phyloP scores from a whole-genome alignment of 2,888 invertebrate species.

The Siphlonurus alternatus region DNA sequence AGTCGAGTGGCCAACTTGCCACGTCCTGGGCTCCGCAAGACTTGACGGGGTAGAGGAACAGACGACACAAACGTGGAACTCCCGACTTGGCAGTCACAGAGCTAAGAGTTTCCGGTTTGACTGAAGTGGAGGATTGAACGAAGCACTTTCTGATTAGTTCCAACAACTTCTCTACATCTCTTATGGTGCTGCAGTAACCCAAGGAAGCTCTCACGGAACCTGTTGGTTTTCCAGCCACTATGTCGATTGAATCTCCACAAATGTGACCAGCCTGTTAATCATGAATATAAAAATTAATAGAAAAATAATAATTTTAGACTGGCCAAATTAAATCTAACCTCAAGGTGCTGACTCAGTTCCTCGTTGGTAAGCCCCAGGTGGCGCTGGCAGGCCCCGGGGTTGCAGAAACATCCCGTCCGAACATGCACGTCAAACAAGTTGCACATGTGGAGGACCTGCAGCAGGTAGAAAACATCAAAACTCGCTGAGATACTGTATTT shows the following conservation, averaged over 20 bases:
- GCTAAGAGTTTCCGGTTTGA: neutral
- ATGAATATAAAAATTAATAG: constrained; percentile 8
- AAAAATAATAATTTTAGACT: constrained; percentile 9
- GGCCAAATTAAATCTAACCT: constrained; percentile 26
- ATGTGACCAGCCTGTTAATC: constrained; percentile 56
- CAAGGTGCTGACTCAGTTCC: constrained; percentile 58
- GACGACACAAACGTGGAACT: constrained; percentile 23
- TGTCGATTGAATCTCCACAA: constrained; percentile 77
- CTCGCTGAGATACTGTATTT: neutral
- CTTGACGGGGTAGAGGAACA: constrained; percentile 76
- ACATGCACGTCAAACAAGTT: constrained; percentile 70
- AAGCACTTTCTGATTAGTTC: constrained; percentile 63
- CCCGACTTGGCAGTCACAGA: neutral
- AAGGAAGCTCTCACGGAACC: constrained; percentile 86
- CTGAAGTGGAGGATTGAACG: constrained; percentile 34
- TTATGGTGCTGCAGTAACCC: constrained; percentile 68
- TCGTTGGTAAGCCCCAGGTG: constrained; percentile 50
- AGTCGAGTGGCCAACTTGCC: constrained; percentile 50
- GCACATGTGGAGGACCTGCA: constrained; percentile 73
- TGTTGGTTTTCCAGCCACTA: constrained; percentile 73
- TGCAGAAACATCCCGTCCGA: constrained; percentile 92
- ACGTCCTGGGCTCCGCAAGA: constrained; percentile 72
- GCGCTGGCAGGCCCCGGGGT: constrained; percentile 83
- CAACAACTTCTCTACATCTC: constrained; percentile 54
- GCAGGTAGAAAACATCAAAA: constrained; percentile 12